A percentile compares a stretch with the other conserved stretches of the same genome.
Evolutionary conservation across 2,113 vertebrate species (phyloP).

Genomic region (Oryzias curvinotus): DNA sequence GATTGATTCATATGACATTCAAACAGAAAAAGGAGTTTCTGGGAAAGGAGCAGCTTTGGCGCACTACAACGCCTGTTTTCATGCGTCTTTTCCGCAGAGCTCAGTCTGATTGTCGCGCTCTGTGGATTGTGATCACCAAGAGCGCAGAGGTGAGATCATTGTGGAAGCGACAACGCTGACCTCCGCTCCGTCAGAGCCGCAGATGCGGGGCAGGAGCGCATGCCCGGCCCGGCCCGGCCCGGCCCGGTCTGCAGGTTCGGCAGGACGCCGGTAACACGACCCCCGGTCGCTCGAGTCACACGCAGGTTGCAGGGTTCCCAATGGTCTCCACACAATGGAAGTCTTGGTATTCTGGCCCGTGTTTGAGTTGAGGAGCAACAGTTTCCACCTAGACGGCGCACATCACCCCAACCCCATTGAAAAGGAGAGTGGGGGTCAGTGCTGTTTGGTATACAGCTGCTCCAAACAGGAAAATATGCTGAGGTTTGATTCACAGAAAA

Average conservation of each 20-base stretch:
- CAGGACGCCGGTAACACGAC: constrained; percentile 57
- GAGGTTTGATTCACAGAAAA: constrained; percentile 88
- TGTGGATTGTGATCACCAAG: constrained; percentile 67
- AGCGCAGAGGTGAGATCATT: constrained; percentile 66
- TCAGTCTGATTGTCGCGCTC: constrained; percentile 60
- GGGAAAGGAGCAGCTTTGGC: constrained; percentile 40
- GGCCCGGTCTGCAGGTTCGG: constrained; percentile 45
- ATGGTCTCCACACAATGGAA: constrained; percentile 72
- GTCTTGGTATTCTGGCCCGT: constrained; percentile 79
- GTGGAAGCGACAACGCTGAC: constrained; percentile 53
- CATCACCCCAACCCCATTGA: constrained; percentile 81
- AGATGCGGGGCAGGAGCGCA: not conserved
- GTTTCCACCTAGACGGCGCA: constrained; percentile 79
- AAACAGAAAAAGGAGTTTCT: constrained; percentile 13
- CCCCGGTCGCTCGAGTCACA: constrained; percentile 66
- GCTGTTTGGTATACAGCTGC: constrained; percentile 87
- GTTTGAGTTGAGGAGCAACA: constrained; percentile 80
- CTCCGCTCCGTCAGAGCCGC: constrained; percentile 12
- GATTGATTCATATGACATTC: no score
- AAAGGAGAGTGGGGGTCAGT: constrained; percentile 82
- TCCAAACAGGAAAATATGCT: constrained; percentile 95
- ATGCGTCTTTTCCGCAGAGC: constrained; percentile 46
- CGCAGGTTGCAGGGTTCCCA: constrained; percentile 73
- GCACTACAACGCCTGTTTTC: constrained; percentile 31
- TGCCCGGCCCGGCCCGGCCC: constrained; percentile 48